Conservation (phyloP, 1,140 invertebrate genomes). For the Bombus terrestris region DNA sequence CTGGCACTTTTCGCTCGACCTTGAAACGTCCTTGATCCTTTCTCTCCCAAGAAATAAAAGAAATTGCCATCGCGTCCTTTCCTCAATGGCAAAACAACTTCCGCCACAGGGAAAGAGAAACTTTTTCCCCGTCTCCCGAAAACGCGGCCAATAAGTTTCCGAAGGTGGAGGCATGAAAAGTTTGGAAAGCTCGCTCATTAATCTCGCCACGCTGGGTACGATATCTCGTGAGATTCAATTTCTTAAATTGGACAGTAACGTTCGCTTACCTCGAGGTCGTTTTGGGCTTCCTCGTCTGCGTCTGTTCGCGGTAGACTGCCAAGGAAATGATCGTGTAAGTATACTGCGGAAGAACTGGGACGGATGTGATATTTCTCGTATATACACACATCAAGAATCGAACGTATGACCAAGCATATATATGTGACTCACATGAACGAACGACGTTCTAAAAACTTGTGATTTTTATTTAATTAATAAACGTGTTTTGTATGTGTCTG, state of each 20-base stretch:
- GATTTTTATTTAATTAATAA: slow-evolving; percentile 83
- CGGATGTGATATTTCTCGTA: neutral
- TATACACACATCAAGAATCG: neutral
- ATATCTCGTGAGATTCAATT: slow-evolving; percentile 45
- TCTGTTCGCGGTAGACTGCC: slow-evolving; percentile 8
- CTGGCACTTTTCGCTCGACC: neutral
- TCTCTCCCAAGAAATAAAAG: neutral
- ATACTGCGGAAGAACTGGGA: neutral
- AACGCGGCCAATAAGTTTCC: slow-evolving; percentile 34
- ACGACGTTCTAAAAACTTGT: slow-evolving; percentile 80
- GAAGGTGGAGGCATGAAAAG: slow-evolving; percentile 4
- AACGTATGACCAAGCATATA: neutral
- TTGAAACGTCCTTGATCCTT: neutral
- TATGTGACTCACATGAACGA: slow-evolving; percentile 1
- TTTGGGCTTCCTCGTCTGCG: neutral
- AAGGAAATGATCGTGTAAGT: slow-evolving; percentile 16
- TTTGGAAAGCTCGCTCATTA: slow-evolving; percentile 43
- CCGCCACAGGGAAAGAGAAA: neutral
- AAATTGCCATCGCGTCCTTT: neutral
- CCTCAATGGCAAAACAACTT: neutral
- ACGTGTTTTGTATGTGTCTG: slow-evolving; percentile 74
- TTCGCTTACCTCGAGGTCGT: slow-evolving; percentile 40
- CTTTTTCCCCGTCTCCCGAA: slow-evolving; percentile 12
- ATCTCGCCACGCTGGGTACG: slow-evolving; percentile 26
- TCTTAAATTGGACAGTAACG: slow-evolving; percentile 32